Evolutionary conservation across 2,888 invertebrate species (phyloP).

Genomic region (Rhagium mordax): DNA sequence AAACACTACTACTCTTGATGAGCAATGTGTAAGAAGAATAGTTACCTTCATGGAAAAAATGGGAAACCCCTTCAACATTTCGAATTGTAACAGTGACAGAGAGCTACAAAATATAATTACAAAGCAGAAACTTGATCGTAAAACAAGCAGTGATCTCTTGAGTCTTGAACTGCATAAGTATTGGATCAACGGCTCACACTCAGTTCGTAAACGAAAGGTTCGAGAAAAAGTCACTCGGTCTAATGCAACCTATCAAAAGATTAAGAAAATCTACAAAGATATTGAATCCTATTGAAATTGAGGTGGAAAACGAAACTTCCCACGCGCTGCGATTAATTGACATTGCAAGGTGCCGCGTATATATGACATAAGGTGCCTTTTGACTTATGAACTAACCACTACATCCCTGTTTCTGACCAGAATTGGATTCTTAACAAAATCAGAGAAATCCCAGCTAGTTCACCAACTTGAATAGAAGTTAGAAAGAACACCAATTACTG

Average conservation of each 20-base stretch:
- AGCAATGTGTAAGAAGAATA: too few relatives aligned
- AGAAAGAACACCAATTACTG: too few relatives aligned
- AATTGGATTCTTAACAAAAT: neutral
- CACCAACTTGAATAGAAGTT: too few relatives aligned
- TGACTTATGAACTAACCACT: neutral
- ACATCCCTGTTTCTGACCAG: neutral
- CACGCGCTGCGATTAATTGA: neutral
- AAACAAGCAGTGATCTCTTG: neutral
- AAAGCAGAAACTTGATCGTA: neutral
- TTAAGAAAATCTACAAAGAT: neutral
- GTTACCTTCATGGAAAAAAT: too few relatives aligned
- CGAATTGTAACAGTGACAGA: too few relatives aligned
- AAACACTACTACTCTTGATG: too few relatives aligned
- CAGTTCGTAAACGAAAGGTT: neutral
- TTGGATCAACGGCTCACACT: neutral
- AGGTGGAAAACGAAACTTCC: neutral
- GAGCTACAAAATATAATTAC: neutral
- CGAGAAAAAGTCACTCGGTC: neutral
- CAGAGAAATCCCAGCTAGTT: too few relatives aligned
- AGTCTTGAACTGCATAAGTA: neutral
- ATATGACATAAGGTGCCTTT: neutral
- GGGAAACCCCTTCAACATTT: too few relatives aligned
- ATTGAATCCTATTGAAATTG: neutral
- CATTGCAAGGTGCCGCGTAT: neutral
- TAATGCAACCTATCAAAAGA: neutral